phyloP scores from a whole-genome alignment of 2,113 vertebrate genomes.

The Zosterops japonicus region DNA sequence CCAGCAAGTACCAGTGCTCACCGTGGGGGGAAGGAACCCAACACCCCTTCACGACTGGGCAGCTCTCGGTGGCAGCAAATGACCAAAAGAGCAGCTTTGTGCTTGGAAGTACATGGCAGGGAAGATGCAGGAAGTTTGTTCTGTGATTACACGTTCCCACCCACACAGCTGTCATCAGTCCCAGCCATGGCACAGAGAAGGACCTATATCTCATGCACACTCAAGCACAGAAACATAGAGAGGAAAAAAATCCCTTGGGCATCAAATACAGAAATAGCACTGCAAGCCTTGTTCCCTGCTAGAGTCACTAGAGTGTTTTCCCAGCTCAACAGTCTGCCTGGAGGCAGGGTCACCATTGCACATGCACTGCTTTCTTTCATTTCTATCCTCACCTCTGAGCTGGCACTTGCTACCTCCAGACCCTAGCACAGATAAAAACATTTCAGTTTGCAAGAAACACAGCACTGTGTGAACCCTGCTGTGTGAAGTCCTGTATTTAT shows the following conservation, averaged over 20 bases:
- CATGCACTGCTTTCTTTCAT: not conserved
- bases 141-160: not conserved
- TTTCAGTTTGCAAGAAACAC: not conserved
- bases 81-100: accelerated
- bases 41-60: accelerated
- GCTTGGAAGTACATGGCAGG: not conserved
- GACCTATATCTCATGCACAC: not conserved
- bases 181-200: not conserved
- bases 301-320: not conserved
- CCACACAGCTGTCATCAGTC: not conserved
- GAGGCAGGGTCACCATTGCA: not conserved
- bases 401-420: not conserved
- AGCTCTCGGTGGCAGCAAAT: not conserved
- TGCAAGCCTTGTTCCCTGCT: not conserved
- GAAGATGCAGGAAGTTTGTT: not conserved
- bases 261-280: not conserved
- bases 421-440: not conserved
- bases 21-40: not conserved
- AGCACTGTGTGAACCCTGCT: not conserved
- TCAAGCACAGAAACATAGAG: not conserved
- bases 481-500: constrained; percentile 39
- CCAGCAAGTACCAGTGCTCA: not conserved
- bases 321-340: not conserved
- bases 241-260: not conserved
- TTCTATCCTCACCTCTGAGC: not conserved